Evolutionary conservation across 1,140 invertebrate genomes (phyloP), one percentile per base, ranked within the genome.

Genomic region (Drosophila pachea): DNA sequence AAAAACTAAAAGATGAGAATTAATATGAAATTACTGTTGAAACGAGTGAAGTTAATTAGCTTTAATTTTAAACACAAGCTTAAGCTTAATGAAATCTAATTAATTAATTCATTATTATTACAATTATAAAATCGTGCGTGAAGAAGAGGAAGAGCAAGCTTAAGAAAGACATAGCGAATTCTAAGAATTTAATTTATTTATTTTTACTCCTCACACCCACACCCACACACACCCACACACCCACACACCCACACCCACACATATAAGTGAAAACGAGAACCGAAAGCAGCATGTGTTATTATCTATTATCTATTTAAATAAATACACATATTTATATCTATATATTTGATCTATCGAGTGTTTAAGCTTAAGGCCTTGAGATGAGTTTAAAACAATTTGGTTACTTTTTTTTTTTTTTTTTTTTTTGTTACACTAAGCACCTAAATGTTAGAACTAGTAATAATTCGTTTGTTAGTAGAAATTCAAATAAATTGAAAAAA

Each of bases 141-240:
- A 76, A 73, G 73, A 76, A 61, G 78, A 87, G 88, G 52, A 76
- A 73, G 73, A 76, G 64, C 81, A 87, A 87, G 74, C 86, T 76
- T 76, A 87, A 79, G 45, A 84, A 87, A 87, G 86, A 87, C 86
- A 87, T 87, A 87, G 86, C 63, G 72, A 86, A 87, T 81, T 76
- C 81, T 82, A 88, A 87, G 86, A 88, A 87, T 88, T 86, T 87
- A 73, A 76, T 77, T 86, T 75, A 77, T 66, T 83, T 84, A 73
- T 54, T 69, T 73, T 64, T 61, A 75, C 72, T 35, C 43, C 55
- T 63, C 73, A 62, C 11, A 8, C n/a, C 40, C 22, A 42, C 40
- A 14, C n/a, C n/a, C n/a, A 12, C 6, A 43, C 40, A 14, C 12
- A 42, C 40, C 12, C 40, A 43, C n/a, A n/a, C 40, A 14, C 74